phyloP scores from a whole-genome alignment of 1,140 invertebrate genomes.

The Temnothorax nylanderi region DNA sequence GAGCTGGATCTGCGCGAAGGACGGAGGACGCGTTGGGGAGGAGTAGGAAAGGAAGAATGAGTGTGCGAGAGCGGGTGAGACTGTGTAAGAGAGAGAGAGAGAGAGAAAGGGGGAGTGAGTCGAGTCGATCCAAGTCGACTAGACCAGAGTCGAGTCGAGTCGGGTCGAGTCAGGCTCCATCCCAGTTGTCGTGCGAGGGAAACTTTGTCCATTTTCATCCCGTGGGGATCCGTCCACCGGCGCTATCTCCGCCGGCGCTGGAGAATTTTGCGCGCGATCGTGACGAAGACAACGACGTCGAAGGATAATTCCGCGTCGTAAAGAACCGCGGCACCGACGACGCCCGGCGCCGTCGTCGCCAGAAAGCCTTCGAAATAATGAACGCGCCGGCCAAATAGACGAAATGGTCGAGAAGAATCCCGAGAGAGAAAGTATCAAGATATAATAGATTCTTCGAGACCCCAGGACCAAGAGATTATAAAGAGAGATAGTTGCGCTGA shows the following conservation, averaged over 20 bases:
- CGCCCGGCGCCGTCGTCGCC: constrained; percentile 51
- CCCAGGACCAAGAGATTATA: constrained; percentile 17
- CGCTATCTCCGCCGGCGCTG: constrained; percentile 59
- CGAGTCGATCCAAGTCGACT: constrained; percentile 54
- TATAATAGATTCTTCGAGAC: constrained; percentile 48
- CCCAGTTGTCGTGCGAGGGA: constrained; percentile 58
- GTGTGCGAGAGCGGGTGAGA: not conserved
- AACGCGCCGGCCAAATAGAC: constrained; percentile 21
- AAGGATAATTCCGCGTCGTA: constrained; percentile 58
- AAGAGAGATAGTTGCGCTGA: not conserved
- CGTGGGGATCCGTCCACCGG: constrained; percentile 71
- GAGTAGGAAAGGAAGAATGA: not conserved
- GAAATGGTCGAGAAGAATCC: constrained; percentile 28
- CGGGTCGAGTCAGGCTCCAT: constrained; percentile 51
- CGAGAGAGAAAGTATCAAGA: constrained; percentile 34
- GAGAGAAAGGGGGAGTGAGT: constrained; percentile 17
- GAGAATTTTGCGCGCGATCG: constrained; percentile 66
- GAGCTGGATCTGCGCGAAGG: constrained; percentile 65
- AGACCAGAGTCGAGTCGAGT: constrained; percentile 49
- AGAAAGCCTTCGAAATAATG: constrained; percentile 56
- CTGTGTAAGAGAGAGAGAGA: not conserved
- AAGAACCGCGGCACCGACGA: constrained; percentile 52
- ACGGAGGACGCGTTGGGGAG: constrained; percentile 2
- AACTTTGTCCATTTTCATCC: constrained; percentile 84
- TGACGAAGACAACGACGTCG: constrained; percentile 65